Base-by-base conservation (phyloP, 1,140 invertebrate genomes). In the Drosophila cardini region DNA sequence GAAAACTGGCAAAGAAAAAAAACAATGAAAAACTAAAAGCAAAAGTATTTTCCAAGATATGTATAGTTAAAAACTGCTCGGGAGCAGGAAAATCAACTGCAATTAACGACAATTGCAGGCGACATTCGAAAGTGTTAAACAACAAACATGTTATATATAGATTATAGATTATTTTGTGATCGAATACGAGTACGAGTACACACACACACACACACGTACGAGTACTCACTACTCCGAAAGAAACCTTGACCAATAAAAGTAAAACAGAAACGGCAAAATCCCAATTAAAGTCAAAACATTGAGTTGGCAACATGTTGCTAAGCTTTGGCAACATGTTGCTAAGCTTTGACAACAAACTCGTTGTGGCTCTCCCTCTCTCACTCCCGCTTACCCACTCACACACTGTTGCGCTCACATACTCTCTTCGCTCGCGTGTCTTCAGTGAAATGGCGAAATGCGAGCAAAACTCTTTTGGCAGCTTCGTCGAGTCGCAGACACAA, bases 1-100 rank as follows among this genome's bases (percentile, higher is more conserved):
- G 21, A 26, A 26, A 26, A 26, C 4, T 4, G 21, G 21, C 50
- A 52, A 34, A 53, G 50, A 36, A 18, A 53, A 36, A 34, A 78
- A 42, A 71, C 71, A 60, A 72, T 43, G 62, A 71, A 57, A 48
- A 40, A 70, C 60, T 36, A 76, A 81, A 81, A 86, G 83, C 79
- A 86, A 87, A 87, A 87, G 83, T 87, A 58, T 87, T 75, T 80
- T 63, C 57, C 58, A 56, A 63, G 21, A 26, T 26, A 57, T 63
- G 45, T 21, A 26, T 16, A 69, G 13, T 60, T 50, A 32, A 62
- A 15, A 62, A 36, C 43, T 45, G 32, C 32, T 53, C 58, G 58
- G 45, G 70, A 79, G 77, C 82, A 87, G 82, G 82, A 86, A 86
- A 86, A 87, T 86, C 82, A 82, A 86, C 82, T 86, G 79, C 82